Conservation (phyloP, 2,888 invertebrate species). For the Leucozona laternaria region DNA sequence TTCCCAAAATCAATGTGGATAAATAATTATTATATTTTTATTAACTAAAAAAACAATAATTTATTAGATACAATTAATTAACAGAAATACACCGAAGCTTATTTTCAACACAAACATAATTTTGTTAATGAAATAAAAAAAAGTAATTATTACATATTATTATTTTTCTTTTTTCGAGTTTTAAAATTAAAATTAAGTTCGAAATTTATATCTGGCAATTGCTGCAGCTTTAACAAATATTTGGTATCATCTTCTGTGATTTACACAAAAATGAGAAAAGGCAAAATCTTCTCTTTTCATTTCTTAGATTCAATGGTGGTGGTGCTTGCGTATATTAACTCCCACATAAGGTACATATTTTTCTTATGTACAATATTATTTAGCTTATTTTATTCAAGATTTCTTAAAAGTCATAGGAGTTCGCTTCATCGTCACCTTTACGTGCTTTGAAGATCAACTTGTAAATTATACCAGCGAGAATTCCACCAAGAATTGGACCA, state of each 20-base stretch:
- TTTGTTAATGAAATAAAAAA: slow-evolving; percentile 37
- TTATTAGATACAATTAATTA: slow-evolving; percentile 59
- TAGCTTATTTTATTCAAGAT: slow-evolving; percentile 10
- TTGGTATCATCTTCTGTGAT: slow-evolving; percentile 60
- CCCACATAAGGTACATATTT: slow-evolving; percentile 36
- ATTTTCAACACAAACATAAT: slow-evolving; percentile 35
- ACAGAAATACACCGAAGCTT: slow-evolving; percentile 43
- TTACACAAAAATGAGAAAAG: slow-evolving; percentile 40
- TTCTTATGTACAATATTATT: slow-evolving; percentile 21
- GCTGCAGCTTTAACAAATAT: slow-evolving; percentile 54
- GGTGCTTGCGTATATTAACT: slow-evolving; percentile 20
- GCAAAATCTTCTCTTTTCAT: slow-evolving; percentile 18
- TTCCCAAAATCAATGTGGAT: not conserved
- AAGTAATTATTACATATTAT: not conserved
- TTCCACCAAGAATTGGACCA: slow-evolving; percentile 92
- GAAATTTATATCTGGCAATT: slow-evolving; percentile 51
- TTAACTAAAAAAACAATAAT: slow-evolving; percentile 27
- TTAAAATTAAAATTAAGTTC: slow-evolving; percentile 35
- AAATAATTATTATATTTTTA: not conserved
- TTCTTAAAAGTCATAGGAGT: slow-evolving; percentile 91
- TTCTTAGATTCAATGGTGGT: slow-evolving; percentile 48
- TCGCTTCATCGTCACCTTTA: slow-evolving; percentile 89
- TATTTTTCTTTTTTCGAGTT: slow-evolving; percentile 48
- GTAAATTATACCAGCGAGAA: slow-evolving; percentile 90
- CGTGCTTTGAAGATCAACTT: slow-evolving; percentile 88